phyloP scores from a whole-genome alignment of 2,888 invertebrate genomes.

The Oligia strigilis region DNA sequence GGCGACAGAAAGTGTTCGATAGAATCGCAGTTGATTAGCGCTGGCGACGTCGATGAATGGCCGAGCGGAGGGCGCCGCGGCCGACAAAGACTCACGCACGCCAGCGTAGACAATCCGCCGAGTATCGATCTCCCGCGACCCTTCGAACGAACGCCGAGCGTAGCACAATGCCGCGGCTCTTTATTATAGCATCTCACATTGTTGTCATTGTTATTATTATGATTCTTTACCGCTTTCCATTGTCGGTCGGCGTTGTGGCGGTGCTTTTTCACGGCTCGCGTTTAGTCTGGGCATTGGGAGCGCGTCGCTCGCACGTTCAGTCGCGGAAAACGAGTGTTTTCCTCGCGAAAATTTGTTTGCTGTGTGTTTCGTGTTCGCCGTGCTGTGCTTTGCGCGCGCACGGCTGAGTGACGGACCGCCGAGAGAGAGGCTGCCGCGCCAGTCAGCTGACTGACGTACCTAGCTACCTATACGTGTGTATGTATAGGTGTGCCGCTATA shows the following conservation, averaged over 20 bases:
- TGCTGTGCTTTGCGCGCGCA: conserved; percentile 80
- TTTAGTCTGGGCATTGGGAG: conserved; percentile 90
- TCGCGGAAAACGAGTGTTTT: conserved; percentile 89
- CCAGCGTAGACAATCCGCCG: conserved; percentile 88
- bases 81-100: conserved; percentile 87
- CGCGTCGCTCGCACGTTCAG: conserved; percentile 90
- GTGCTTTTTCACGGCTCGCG: conserved; percentile 90
- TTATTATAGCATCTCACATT: conserved; percentile 91
- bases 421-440: conserved; percentile 60
- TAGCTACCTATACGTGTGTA: conserved; percentile 50
- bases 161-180: conserved; percentile 90
- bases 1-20: conserved; percentile 64
- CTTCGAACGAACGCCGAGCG: conserved; percentile 89
- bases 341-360: conserved; percentile 84
- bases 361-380: conserved; percentile 75
- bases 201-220: conserved; percentile 91
- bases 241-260: conserved; percentile 90
- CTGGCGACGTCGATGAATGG: conserved; percentile 79
- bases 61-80: conserved; percentile 74
- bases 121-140: conserved; percentile 90
- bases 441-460: conserved; percentile 71
- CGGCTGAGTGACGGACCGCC: conserved; percentile 73
- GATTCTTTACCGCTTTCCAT: conserved; percentile 91
- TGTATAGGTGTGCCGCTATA: conserved; percentile 59
- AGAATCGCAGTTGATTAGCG: conserved; percentile 82